phyloP scores from a whole-genome alignment of 2,888 invertebrate species.

The Chorisops tibialis region DNA sequence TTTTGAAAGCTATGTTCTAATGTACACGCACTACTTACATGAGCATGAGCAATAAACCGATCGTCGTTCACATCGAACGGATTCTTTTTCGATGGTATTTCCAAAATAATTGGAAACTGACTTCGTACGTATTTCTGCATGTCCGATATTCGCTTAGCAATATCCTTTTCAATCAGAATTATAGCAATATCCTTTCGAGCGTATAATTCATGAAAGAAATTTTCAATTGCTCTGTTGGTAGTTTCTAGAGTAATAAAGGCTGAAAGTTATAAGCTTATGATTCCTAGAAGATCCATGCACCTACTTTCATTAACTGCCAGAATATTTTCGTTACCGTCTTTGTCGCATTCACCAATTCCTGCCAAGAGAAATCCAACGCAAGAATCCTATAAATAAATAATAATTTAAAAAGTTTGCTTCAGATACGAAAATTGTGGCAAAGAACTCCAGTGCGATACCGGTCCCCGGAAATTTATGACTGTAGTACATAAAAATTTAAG shows the following conservation, averaged over 20 bases:
- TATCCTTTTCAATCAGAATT: conserved; percentile 13
- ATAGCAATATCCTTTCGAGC: conserved; percentile 4
- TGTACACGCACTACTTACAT: not conserved
- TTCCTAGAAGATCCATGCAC: not conserved
- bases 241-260: not conserved
- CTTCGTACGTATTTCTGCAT: not conserved
- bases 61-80: conserved; percentile 5
- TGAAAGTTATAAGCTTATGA: not conserved
- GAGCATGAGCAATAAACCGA: not conserved
- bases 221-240: not conserved
- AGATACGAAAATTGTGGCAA: too few relatives aligned
- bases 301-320: conserved; percentile 9
- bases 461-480: too few relatives aligned
- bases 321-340: conserved; percentile 9
- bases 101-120: not conserved
- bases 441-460: too few relatives aligned
- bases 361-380: conserved; percentile 16
- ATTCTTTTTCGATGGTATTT: not conserved
- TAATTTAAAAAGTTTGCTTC: too few relatives aligned
- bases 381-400: not conserved
- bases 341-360: conserved; percentile 1
- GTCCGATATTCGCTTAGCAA: not conserved
- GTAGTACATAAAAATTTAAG: too few relatives aligned
- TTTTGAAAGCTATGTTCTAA: not conserved
- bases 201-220: not conserved